phyloP scores from a whole-genome alignment of 2,888 invertebrate genomes.

The Lepeophtheirus nordmannii region DNA sequence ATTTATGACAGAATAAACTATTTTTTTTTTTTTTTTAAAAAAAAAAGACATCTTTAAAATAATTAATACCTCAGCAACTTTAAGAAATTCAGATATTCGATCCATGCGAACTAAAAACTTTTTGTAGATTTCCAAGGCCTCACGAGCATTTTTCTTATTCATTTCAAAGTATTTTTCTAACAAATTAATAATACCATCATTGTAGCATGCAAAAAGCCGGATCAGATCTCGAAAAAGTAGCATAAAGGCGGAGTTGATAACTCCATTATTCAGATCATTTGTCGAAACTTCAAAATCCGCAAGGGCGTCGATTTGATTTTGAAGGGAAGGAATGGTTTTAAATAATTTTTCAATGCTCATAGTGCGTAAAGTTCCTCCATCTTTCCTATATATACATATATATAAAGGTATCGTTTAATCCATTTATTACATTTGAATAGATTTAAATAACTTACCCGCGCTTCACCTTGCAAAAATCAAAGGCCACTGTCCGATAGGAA shows the following conservation, averaged over 20 bases:
- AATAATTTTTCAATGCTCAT: slow-evolving; percentile 94
- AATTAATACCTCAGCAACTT: slow-evolving; percentile 44
- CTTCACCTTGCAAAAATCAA: slow-evolving; percentile 99
- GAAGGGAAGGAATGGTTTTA: slow-evolving; percentile 87
- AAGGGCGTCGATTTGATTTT: slow-evolving; percentile 83
- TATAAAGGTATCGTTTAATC: not conserved
- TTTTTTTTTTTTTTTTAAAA: no score
- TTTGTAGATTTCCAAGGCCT: slow-evolving; percentile 94
- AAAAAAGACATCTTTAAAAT: no score
- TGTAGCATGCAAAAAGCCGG: slow-evolving; percentile 95
- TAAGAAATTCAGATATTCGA: slow-evolving; percentile 90
- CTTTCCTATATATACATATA: slow-evolving; percentile 51
- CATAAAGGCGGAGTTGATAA: slow-evolving; percentile 98
- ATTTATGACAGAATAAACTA: no score
- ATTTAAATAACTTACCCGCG: slow-evolving; percentile 56
- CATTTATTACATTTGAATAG: not conserved
- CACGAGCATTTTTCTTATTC: slow-evolving; percentile 90
- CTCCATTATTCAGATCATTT: slow-evolving; percentile 92
- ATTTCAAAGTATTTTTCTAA: slow-evolving; percentile 99
- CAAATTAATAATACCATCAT: slow-evolving; percentile 96
- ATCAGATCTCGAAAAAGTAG: slow-evolving; percentile 96
- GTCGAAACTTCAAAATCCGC: slow-evolving; percentile 93
- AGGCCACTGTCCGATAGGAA: slow-evolving; percentile 94
- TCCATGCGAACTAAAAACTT: slow-evolving; percentile 97
- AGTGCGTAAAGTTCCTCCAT: slow-evolving; percentile 86